Evolutionary conservation across 1,140 invertebrate species (phyloP), one percentile per base, ranked within the genome.

Genomic region (Coelopa frigida): DNA sequence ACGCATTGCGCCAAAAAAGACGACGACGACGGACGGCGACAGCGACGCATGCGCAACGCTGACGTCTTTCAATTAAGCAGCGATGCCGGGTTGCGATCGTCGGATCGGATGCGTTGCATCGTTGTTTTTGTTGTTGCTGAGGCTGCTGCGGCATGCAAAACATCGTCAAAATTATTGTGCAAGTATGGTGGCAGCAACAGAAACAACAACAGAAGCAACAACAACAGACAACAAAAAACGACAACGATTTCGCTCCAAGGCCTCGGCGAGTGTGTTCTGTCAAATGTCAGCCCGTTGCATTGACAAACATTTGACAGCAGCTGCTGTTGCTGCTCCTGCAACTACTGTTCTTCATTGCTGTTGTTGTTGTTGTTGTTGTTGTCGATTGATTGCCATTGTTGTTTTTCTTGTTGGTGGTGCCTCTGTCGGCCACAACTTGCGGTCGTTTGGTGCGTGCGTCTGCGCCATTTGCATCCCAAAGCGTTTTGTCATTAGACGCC

Each of bases 21-120:
- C n/a, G n/a, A n/a, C n/a, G n/a, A n/a, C n/a, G n/a, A n/a, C n/a
- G n/a, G n/a, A n/a, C n/a, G n/a, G n/a, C n/a, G n/a, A n/a, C n/a
- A n/a, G n/a, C n/a, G n/a, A n/a, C n/a, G n/a, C n/a, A n/a, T n/a
- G n/a, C n/a, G n/a, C n/a, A n/a, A n/a, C n/a, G 62, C 62, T 62
- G 62, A 66, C 62, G 59, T 66, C 61, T 65, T 66, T 66, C 59
- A 66, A 62, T 66, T 65, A 66, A 62, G 48, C 48, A 48, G 53
- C 48, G 44, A 46, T 46, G 37, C 29, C 37, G 31, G 26, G 39
- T 4, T 39, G 10, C 12, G 21, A 26, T 20, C 15, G 15, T 15
- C 15, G n/a, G 21, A 36, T 11, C 23, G 33, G 21, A 18, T 22
- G 35, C 43, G 33, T 14, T 35, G 40, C 24, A 12, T 37, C 29